Conservation (phyloP, 1,140 invertebrate genomes). For the Penaeus chinensis region DNA sequence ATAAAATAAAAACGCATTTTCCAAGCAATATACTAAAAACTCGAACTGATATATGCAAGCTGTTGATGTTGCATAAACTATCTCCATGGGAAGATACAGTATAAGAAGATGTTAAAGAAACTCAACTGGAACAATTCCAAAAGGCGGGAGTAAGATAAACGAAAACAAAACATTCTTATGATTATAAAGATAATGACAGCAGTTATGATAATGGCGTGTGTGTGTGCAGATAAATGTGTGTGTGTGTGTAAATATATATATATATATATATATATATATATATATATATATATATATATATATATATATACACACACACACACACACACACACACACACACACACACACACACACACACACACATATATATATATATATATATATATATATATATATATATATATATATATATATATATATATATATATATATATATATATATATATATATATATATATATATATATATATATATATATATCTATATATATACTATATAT, state of each 20-base stretch:
- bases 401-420: neutral
- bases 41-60: no score
- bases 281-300: slow-evolving; percentile 10
- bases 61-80: no score
- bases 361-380: neutral
- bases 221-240: neutral
- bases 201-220: neutral
- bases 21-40: no score
- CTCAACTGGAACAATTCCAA: no score
- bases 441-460: slow-evolving; percentile 22
- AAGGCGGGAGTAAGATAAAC: no score
- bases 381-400: neutral
- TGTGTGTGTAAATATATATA: neutral
- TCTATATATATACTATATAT: slow-evolving; percentile 10
- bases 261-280: slow-evolving; percentile 20
- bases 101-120: no score
- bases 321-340: neutral
- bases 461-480: slow-evolving; percentile 22
- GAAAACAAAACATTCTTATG: neutral
- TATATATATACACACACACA: neutral
- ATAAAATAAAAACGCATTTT: no score
- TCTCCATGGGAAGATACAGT: no score
- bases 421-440: neutral
- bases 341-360: neutral
- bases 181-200: no score